phyloP scores from a whole-genome alignment of 30 jellyfish, hydroid and myxozoan species.

The Mastigias papua region DNA sequence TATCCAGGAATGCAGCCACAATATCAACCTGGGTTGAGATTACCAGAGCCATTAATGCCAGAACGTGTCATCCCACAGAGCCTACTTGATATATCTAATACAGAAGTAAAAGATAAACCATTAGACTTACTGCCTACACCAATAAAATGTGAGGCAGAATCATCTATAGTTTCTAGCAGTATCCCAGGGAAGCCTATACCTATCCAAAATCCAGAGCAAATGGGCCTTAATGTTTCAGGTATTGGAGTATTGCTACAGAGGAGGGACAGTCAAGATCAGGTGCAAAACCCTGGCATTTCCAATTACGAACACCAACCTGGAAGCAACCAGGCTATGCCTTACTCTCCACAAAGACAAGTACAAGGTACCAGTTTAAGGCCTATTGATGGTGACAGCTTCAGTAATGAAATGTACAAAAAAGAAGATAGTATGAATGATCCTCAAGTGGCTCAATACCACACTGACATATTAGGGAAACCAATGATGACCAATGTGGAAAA shows the following conservation, averaged over 20 bases:
- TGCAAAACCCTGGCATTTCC: neutral
- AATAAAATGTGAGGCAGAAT: neutral
- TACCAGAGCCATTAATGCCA: constrained; percentile 73
- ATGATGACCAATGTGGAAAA: neutral
- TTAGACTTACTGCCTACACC: constrained; percentile 1
- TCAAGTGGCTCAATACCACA: neutral
- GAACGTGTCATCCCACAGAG: constrained; percentile 5
- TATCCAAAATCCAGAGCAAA: neutral
- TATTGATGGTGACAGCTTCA: neutral
- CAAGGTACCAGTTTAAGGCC: neutral
- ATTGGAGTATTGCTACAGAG: neutral
- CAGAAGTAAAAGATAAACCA: neutral
- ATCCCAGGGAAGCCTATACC: neutral
- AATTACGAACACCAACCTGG: neutral
- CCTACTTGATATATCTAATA: constrained; percentile 8
- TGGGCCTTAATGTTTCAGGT: neutral
- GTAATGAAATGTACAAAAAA: neutral
- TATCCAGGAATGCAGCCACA: constrained; percentile 54
- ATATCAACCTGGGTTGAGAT: constrained; percentile 36
- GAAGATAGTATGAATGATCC: neutral
- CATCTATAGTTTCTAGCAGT: neutral
- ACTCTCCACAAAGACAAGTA: neutral
- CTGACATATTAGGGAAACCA: neutral
- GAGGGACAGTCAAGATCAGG: neutral
- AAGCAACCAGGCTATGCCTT: neutral